These are phyloP conservation scores for Notarius lentiginosus DNA, from an alignment of 2,113 vertebrate genomes.

Conservation along the genomic window DNA sequence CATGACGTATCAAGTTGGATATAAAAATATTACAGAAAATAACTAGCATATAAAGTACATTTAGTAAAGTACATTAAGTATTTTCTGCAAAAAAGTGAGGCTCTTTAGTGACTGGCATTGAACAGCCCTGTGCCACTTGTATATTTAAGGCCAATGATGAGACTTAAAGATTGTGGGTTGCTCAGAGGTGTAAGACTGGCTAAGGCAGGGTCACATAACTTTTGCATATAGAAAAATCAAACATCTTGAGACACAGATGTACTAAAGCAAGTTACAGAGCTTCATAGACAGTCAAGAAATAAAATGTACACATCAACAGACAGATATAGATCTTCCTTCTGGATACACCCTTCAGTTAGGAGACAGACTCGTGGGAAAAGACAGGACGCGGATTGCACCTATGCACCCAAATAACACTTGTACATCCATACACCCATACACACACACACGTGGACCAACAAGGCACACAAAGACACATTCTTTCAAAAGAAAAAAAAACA, in stretches of 20 bases:
- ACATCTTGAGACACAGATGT: constrained; percentile 36
- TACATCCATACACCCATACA: constrained; percentile 8
- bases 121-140: constrained; percentile 35
- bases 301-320: constrained; percentile 33
- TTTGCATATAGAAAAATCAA: constrained; percentile 56
- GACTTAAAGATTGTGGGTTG: constrained; percentile 43
- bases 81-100: constrained; percentile 40
- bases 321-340: constrained; percentile 3
- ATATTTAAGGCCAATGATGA: constrained; percentile 54
- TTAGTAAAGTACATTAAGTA: constrained; percentile 36
- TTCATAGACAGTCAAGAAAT: constrained; percentile 27
- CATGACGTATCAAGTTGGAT: constrained; percentile 31
- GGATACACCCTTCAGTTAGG: neutral
- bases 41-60: constrained; percentile 45
- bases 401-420: constrained; percentile 8
- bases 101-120: constrained; percentile 42
- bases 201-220: constrained; percentile 55
- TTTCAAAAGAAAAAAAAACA: constrained; percentile 11
- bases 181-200: constrained; percentile 46
- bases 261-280: constrained; percentile 35
- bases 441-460: constrained; percentile 5
- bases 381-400: constrained; percentile 9
- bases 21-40: constrained; percentile 48
- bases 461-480: constrained; percentile 37
- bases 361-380: neutral